A percentile compares a stretch with the other conserved stretches of the same genome.
Conservation (phyloP, 2,888 invertebrate genomes). For the Pollenia griseotomentosa region DNA sequence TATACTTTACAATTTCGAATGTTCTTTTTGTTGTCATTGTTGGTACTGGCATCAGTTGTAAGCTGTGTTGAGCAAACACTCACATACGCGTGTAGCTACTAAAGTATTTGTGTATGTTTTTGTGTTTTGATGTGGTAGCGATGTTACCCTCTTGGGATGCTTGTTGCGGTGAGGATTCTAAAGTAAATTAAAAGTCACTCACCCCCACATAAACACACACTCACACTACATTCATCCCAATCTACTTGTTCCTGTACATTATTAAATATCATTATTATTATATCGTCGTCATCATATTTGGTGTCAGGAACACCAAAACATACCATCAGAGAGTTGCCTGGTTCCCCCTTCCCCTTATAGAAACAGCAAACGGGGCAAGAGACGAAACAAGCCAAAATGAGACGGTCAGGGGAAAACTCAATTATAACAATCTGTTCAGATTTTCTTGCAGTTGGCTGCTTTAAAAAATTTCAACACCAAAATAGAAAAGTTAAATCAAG, state of each 20-base stretch:
- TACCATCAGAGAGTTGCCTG: background rate
- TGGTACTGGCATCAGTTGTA: conserved; percentile 10
- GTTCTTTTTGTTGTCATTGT: conserved; percentile 3
- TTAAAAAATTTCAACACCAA: conserved; percentile 49
- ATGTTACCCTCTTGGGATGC: conserved; percentile 76
- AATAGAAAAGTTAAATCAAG: conserved; percentile 37
- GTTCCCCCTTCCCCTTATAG: background rate
- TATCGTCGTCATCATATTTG: conserved; percentile 78
- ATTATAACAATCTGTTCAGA: conserved; percentile 84
- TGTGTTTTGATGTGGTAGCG: conserved; percentile 43
- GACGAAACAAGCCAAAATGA: conserved; percentile 51
- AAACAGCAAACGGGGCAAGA: background rate
- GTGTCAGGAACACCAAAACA: conserved; percentile 75
- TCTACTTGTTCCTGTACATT: conserved; percentile 72
- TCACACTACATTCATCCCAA: conserved; percentile 60
- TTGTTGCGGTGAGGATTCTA: conserved; percentile 79
- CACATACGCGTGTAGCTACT: background rate
- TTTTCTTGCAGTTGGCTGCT: conserved; percentile 77
- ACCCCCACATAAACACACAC: conserved; percentile 75
- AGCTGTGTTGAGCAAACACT: background rate
- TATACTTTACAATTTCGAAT: conserved; percentile 3
- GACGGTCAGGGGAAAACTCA: conserved; percentile 81
- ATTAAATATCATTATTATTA: conserved; percentile 70
- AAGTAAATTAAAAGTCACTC: conserved; percentile 84
- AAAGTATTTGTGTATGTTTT: too few species aligned